Evolutionary conservation across 2,797 vertebrate species (phyloP), one percentile per base, ranked within the genome.

Genomic region (Ceyx erithaca): DNA sequence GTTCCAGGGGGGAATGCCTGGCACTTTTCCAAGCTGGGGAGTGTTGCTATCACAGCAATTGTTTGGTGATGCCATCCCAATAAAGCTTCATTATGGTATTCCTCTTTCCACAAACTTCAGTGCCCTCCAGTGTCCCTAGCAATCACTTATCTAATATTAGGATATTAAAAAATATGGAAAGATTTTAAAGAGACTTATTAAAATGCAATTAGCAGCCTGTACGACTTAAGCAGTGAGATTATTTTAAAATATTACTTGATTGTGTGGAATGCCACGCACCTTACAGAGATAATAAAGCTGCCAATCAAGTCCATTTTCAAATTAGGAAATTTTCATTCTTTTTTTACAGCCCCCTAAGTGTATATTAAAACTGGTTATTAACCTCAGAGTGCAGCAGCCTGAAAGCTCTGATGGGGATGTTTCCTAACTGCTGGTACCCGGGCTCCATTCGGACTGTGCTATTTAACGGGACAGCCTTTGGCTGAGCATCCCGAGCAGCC

Each of bases 151-250:
- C 97, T 98, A 98, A 98, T 98, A 98, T 97, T 98, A 98, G 97
- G 97, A 98, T 98, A 98, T 98, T 98, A 98, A 98, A 98, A 97
- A 98, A 98, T 98, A 97, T 96, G 97, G 97, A 97, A 97, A 98
- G 97, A 98, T 98, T 98, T 98, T 98, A 97, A 95, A 97, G 97
- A 98, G 97, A 97, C 97, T 97, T 98, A 98, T 98, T 98, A 98
- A 98, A 97, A 97, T 97, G 97, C 97, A 98, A 98, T 98, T 98
- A 98, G 97, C 94, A 55, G 96, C 94, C 11, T 93, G 96, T 97
- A 97, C 78, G 85, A 97, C 97, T 98, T 98, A 97, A 98, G 98
- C 97, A 98, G 97, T 79, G 96, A 98, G 97, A 98, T 98, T 97
- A 97, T 97, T 97, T 97, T 79, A 93, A 97, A 96, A 98, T 98